These are phyloP conservation scores for Hymenochirus boettgeri DNA, from an alignment of 2,113 vertebrate genomes.

Conservation along the genomic window DNA sequence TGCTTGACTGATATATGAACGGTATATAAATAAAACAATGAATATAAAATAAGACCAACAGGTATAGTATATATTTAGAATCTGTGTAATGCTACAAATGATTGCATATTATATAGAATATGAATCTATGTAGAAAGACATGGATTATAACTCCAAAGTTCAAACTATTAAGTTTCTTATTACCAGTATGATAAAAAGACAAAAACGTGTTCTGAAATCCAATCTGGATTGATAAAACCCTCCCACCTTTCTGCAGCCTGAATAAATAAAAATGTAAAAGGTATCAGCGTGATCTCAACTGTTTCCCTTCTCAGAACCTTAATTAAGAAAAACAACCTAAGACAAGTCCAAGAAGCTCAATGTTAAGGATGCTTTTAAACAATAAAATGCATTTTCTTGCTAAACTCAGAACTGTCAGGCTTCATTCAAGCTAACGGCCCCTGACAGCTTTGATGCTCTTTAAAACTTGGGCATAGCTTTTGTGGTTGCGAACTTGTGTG, in stretches of 20 bases:
- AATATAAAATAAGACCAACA: too few relatives aligned
- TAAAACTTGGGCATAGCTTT: conserved; percentile 46
- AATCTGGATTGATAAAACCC: too few relatives aligned
- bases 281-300: conserved; percentile 37
- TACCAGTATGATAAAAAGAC: too few relatives aligned
- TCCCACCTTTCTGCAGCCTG: not conserved
- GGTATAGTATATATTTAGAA: too few relatives aligned
- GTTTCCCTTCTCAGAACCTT: conserved; percentile 35
- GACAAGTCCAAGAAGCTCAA: conserved; percentile 22
- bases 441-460: conserved; percentile 49
- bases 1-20: too few relatives aligned
- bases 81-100: too few relatives aligned
- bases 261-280: conserved; percentile 42
- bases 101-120: too few relatives aligned
- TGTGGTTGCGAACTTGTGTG: conserved; percentile 49
- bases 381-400: conserved; percentile 52
- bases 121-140: too few relatives aligned
- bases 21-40: too few relatives aligned
- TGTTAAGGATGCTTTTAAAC: conserved; percentile 53
- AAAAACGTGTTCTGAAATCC: too few relatives aligned
- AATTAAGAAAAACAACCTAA: conserved; percentile 27
- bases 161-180: too few relatives aligned
- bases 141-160: too few relatives aligned
- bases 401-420: conserved; percentile 48
- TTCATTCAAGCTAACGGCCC: conserved; percentile 50